Base-by-base conservation (phyloP, 2,113 vertebrate genomes). In the Spheniscus mendiculus region DNA sequence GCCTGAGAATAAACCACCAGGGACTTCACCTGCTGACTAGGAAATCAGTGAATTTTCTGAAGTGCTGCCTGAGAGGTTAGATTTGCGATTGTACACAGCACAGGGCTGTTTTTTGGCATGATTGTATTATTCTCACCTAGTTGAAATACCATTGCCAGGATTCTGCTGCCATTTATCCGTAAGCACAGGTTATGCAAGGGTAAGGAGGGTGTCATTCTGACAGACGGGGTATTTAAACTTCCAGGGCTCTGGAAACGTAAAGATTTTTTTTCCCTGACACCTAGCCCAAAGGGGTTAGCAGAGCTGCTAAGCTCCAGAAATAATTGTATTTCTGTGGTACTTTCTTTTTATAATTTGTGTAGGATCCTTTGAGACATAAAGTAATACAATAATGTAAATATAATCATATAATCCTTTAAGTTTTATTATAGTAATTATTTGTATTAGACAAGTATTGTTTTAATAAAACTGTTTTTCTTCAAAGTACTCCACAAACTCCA, bases 341-440 rank as follows among this genome's bases (percentile, higher is more conserved):
- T 58, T 91, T 76, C 27, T 79, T 96, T 42, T 77, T 53, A n/a
- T 38, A 94, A 71, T 53, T 80, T 9, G 0, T 32, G 20, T 65
- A 53, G 36, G 15, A 69, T 50, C 12, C 25, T 70, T 72, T 73
- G 66, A 87, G 70, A 85, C n/a, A 55, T 40, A 45, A 82, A 63
- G 22, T 63, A 80, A 61, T 42, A 74, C 11, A 83, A 50, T 71
- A 74, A 76, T n/a, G 17, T 50, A 81, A 84, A 72, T 82, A 29
- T 59, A 80, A 84, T 79, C 2, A 63, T 34, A 25, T 79, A 65
- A 87, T 91, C 44, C n/a, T 80, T 87, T 27, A 79, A 56, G 25
- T 73, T 93, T 96, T 85, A 83, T 88, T 91, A 66, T 8, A 52
- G 40, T 47, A 72, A 95, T 83, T 91, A 85, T 78, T 80, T 82